phyloP scores from a whole-genome alignment of 2,113 vertebrate genomes.

The Galeopterus variegatus region DNA sequence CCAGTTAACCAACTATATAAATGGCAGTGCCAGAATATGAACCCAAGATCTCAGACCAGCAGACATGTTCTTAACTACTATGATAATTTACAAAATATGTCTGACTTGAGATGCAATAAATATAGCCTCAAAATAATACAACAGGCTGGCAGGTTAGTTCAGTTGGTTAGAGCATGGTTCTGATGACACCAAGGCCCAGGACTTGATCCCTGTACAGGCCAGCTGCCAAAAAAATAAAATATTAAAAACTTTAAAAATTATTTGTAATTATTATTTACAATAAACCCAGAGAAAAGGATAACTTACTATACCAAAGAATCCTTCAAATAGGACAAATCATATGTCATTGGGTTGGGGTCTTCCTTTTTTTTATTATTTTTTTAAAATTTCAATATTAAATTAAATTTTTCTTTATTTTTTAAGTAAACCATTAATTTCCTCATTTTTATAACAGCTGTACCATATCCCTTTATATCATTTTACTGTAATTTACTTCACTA shows the following conservation, averaged over 20 bases:
- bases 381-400: not conserved
- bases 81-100: not conserved
- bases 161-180: too few species aligned
- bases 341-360: not conserved
- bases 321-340: not conserved
- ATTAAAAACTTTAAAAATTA: too few species aligned
- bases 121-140: constrained; percentile 14
- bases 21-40: not conserved
- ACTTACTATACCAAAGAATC: not conserved
- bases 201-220: too few species aligned
- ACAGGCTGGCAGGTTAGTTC: not conserved
- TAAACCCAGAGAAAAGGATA: not conserved
- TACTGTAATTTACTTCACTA: not conserved
- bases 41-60: not conserved
- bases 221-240: too few species aligned
- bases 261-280: not conserved
- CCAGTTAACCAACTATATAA: not conserved
- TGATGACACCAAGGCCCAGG: too few species aligned
- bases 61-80: not conserved
- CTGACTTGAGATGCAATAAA: constrained; percentile 30
- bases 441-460: not conserved
- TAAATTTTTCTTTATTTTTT: constrained; percentile 16
- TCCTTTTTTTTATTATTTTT: not conserved
- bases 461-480: not conserved
- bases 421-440: not conserved